Evolutionary conservation across 2,797 vertebrate species (phyloP).

Genomic region (Poecile montanus): DNA sequence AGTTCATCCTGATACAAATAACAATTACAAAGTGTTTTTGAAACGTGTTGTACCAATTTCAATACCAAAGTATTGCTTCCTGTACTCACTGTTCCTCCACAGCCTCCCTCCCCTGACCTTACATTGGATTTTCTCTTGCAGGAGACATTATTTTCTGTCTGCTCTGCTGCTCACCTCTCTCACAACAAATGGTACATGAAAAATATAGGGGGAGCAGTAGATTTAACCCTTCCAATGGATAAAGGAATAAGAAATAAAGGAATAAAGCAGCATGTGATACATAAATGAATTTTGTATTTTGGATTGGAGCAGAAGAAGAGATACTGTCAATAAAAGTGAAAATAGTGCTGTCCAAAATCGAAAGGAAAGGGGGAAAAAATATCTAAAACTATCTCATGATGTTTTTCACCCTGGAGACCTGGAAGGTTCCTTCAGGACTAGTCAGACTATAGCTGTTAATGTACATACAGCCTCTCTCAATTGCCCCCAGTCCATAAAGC

Average conservation of each 20-base stretch:
- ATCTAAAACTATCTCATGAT: background rate
- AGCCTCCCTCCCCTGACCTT: background rate
- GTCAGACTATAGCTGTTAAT: background rate
- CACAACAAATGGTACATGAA: background rate
- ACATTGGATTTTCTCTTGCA: background rate
- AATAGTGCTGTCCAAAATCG: background rate
- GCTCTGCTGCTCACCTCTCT: background rate
- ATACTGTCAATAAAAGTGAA: background rate
- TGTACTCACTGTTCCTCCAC: background rate
- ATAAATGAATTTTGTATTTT: background rate
- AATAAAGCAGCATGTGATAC: background rate
- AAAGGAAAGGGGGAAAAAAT: background rate
- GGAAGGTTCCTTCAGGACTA: background rate
- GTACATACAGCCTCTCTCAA: background rate
- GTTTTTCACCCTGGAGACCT: background rate
- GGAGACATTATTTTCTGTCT: background rate
- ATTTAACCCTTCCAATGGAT: background rate
- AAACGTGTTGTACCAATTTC: background rate
- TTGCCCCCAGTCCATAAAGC: background rate
- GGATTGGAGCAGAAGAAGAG: background rate
- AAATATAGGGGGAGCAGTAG: background rate
- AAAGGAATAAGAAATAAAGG: background rate
- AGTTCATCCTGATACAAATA: background rate
- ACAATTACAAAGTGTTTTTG: background rate
- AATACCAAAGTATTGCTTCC: background rate